Percentiles rank a stretch among this genome's conserved stretches.
These are phyloP conservation scores for Branchellion lobata DNA, from an alignment of 2,888 invertebrate genomes.

Conservation along the genomic window DNA sequence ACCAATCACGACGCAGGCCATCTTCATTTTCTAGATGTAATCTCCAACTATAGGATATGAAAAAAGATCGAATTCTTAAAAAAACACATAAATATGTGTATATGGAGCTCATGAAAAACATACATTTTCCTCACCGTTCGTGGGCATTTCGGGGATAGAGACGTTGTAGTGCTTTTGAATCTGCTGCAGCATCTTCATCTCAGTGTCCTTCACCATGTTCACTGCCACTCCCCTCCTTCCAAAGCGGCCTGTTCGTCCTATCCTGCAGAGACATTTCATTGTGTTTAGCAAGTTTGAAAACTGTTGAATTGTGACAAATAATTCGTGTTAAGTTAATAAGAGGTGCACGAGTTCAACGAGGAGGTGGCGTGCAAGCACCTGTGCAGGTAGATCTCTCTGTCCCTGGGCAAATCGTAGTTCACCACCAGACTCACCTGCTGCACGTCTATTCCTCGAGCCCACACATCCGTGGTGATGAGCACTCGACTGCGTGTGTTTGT, in stretches of 20 bases:
- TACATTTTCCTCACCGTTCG: constrained; percentile 63
- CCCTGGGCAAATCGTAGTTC: constrained; percentile 98
- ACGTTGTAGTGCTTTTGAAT: constrained; percentile 99
- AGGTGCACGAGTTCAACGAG: too few relatives aligned
- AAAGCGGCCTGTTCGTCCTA: constrained; percentile 95
- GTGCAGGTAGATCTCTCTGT: constrained; percentile 98
- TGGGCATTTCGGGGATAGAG: constrained; percentile 99
- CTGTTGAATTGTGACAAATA: background rate
- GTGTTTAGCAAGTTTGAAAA: background rate
- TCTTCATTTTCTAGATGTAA: constrained; percentile 5
- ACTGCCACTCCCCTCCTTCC: constrained; percentile 99
- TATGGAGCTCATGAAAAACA: background rate
- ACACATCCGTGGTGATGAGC: constrained; percentile 96
- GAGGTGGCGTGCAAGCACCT: too few relatives aligned
- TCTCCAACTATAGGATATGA: background rate
- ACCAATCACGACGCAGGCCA: too few relatives aligned
- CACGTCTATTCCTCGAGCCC: constrained; percentile 98
- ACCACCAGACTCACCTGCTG: constrained; percentile 98
- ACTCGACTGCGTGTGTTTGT: constrained; percentile 68
- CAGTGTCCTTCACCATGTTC: constrained; percentile 99
- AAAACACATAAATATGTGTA: background rate
- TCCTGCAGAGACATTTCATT: constrained; percentile 68
- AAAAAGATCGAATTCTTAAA: background rate
- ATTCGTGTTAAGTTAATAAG: too few relatives aligned
- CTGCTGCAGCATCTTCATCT: constrained; percentile 94